Evolutionary conservation across 1,140 invertebrate genomes (phyloP).

Genomic region (Acarapis woodi): DNA sequence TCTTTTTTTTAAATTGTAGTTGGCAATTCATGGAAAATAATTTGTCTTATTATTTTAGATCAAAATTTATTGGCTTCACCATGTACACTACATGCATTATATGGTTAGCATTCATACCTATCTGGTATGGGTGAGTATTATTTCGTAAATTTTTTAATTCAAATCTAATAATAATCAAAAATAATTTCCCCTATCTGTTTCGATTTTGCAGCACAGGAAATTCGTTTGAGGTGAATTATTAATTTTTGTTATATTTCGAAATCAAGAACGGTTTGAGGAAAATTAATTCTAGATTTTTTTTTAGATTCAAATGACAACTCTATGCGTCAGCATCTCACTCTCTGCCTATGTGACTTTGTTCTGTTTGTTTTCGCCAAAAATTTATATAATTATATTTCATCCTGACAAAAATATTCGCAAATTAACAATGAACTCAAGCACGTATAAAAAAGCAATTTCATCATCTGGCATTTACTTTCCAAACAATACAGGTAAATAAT

Average conservation of each 20-base stretch:
- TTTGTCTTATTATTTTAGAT: too few species aligned
- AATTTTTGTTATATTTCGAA: too few species aligned
- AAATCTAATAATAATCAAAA: too few species aligned
- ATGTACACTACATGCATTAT: conserved; percentile 88
- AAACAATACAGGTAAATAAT: too few species aligned
- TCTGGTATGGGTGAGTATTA: conserved; percentile 40
- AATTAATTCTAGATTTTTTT: too few species aligned
- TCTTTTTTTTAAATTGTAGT: conserved; percentile 33
- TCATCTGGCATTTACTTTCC: too few species aligned
- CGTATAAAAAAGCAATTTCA: conserved; percentile 18
- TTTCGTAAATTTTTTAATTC: too few species aligned
- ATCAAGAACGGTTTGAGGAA: too few species aligned
- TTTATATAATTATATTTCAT: conserved; percentile 71
- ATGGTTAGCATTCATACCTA: conserved; percentile 61
- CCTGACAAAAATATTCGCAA: conserved; percentile 73
- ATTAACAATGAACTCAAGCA: conserved; percentile 40
- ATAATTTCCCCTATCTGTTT: too few species aligned
- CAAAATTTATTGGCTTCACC: conserved; percentile 70
- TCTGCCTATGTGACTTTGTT: conserved; percentile 61
- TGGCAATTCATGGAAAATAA: conserved; percentile 29
- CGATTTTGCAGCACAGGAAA: too few species aligned
- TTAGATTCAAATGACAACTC: conserved; percentile 38
- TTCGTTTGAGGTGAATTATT: conserved; percentile 8
- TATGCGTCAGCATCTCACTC: conserved; percentile 67
- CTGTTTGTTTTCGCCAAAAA: conserved; percentile 64